phyloP scores from a whole-genome alignment of 2,888 invertebrate species.

The Geophilus truncorum region DNA sequence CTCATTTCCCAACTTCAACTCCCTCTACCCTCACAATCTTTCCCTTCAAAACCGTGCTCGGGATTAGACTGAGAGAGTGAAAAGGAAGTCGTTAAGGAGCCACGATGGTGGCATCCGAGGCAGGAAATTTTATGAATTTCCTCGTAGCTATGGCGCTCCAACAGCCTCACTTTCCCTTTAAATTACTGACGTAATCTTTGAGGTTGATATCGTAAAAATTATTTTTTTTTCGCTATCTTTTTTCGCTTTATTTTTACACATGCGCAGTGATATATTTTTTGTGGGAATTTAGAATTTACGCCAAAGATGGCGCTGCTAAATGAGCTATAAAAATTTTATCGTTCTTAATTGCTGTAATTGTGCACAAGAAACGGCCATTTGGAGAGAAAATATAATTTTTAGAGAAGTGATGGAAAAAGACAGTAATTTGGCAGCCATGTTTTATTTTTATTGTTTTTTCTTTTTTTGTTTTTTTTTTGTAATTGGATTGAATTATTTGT shows the following conservation, averaged over 20 bases:
- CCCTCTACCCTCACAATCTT: too few species aligned
- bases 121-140: slow-evolving; percentile 4
- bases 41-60: not conserved
- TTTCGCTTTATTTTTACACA: not conserved
- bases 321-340: not conserved
- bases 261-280: not conserved
- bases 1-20: not conserved
- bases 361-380: not conserved
- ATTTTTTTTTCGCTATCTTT: not conserved
- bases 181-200: not conserved
- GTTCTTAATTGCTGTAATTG: not conserved
- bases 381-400: not conserved
- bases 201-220: not conserved
- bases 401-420: not conserved
- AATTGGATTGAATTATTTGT: too few species aligned
- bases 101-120: not conserved
- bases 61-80: not conserved
- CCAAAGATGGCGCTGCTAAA: not conserved
- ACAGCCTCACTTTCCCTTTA: not conserved
- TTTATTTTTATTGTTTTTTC: too few species aligned
- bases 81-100: not conserved
- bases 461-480: too few species aligned
- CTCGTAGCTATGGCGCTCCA: not conserved
- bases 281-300: not conserved
- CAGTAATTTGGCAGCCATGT: not conserved